Base-by-base conservation (phyloP, 1,140 invertebrate genomes). In the Contarinia nasturtii region DNA sequence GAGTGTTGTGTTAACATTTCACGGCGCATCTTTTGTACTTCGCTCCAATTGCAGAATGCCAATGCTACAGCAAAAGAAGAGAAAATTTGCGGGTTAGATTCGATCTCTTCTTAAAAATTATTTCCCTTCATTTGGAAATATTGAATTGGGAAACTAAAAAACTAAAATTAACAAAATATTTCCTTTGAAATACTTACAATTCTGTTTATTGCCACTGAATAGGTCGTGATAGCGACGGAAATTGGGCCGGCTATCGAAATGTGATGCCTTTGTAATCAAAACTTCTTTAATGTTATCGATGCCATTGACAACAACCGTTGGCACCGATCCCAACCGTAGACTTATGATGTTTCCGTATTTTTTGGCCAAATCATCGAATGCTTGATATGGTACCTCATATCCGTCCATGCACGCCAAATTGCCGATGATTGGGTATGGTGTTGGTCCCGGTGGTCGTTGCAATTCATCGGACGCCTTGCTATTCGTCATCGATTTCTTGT, bases 31-130 rank as follows among this genome's bases (percentile, higher is more conserved):
- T 79, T 77, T 50, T 87, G 85, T 0, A 85, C 58, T 1, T 82
- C 77, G 0, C 79, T 82, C 82, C 83, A 88, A 57, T 89, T 77
- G 58, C 83, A 86, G 38, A 90, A 76, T 11, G 86, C 86, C 47
- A 90, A 63, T 48, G 86, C 85, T 88, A n/a, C n/a, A n/a, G 70
- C 46, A 71, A 67, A 61, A 66, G 65, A 67, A 59, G 56, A 54
- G 54, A 52, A 58, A 53, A 50, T 20, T 33, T 8, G 10, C 3
- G 27, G 27, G 10, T 27, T 27, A 27, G 27, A 5, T 27, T 5
- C 10, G 27, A 10, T 5, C 10, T 27, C 10, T 27, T 27, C 4
- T 5, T 27, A 27, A 10, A 3, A 27, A 27, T 27, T 27, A 5
- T 27, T 27, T 27, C n/a, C n/a, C n/a, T n/a, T n/a, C n/a, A n/a